Percentiles rank a stretch among this genome's conserved stretches.
Conservation (phyloP, 2,113 vertebrate genomes). For the Choloepus hoffmanni region DNA sequence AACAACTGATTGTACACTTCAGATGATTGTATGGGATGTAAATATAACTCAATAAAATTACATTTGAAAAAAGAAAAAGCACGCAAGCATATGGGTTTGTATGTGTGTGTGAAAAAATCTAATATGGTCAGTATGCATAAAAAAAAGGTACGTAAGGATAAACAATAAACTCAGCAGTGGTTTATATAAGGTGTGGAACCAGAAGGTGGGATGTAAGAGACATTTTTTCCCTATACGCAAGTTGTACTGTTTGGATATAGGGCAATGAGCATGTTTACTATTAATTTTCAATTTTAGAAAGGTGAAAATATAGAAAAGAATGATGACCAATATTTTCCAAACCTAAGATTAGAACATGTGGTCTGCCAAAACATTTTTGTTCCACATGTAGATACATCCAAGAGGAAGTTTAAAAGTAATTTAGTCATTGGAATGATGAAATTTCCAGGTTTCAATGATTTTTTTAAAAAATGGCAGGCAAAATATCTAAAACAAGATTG, state of each 20-base stretch:
- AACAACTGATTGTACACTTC: too few species aligned
- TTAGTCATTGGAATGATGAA: neutral
- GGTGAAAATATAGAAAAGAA: slow-evolving; percentile 54
- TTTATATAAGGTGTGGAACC: neutral
- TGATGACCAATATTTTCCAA: neutral
- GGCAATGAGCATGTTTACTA: neutral
- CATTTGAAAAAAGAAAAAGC: too few species aligned
- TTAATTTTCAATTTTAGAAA: slow-evolving; percentile 5
- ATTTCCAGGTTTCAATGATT: neutral
- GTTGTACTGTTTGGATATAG: neutral
- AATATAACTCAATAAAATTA: too few species aligned
- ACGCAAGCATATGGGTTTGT: too few species aligned
- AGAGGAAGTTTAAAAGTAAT: neutral
- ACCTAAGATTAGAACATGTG: neutral
- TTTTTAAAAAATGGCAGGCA: neutral
- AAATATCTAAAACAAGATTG: neutral
- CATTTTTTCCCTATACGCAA: neutral
- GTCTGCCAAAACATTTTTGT: neutral
- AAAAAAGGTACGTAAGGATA: neutral
- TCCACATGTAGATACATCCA: neutral
- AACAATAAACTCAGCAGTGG: neutral
- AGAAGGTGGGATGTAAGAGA: neutral
- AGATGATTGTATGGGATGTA: too few species aligned
- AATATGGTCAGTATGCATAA: neutral
- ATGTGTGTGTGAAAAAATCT: neutral